Base-by-base conservation (phyloP, 2,797 vertebrate genomes). In the Jordanella pulchra region DNA sequence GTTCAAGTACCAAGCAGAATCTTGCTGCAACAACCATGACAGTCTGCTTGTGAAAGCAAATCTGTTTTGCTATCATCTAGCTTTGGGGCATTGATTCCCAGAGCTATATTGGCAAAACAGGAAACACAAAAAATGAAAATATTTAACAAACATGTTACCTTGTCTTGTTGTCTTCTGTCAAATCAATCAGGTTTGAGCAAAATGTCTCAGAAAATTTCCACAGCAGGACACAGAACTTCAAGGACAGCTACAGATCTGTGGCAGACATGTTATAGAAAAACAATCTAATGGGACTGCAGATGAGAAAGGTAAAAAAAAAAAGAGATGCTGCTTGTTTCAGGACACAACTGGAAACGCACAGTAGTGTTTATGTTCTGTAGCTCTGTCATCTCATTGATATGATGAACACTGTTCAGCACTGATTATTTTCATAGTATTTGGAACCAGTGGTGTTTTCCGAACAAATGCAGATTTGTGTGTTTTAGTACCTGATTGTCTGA, bases 391-490 rank as follows among this genome's bases (percentile, higher is more conserved):
- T 67, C 76, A 71, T 77, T 60, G 71, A 39, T 65, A 21, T 45
- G 71, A 79, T 68, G 79, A 80, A 66, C 61, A 55, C 44, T 83
- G 81, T 90, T 90, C 89, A 86, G 89, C 63, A 54, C 32, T 84
- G 81, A 89, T 90, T 90, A 86, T 90, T 88, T 84, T 69, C 47
- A 63, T 67, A 66, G 14, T 27, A 71, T n/a, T 1, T 53, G 65
- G 68, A 65, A n/a, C 10, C 21, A 32, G 45, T 53, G 3, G n/a
- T 53, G 13, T 58, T 44, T 32, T 75, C 53, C 27, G 15, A 58
- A 15, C 69, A 0, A 66, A 27, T 27, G 47, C 60, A 67, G 44
- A 54, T 54, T 4, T 55, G 51, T 28, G n/a, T 28, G 23, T 32
- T 30, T 66, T 32, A 30, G n/a, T 35, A 23, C 4, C 21, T 44